phyloP scores from a whole-genome alignment of 2,888 invertebrate species.

The Taenaris catops region DNA sequence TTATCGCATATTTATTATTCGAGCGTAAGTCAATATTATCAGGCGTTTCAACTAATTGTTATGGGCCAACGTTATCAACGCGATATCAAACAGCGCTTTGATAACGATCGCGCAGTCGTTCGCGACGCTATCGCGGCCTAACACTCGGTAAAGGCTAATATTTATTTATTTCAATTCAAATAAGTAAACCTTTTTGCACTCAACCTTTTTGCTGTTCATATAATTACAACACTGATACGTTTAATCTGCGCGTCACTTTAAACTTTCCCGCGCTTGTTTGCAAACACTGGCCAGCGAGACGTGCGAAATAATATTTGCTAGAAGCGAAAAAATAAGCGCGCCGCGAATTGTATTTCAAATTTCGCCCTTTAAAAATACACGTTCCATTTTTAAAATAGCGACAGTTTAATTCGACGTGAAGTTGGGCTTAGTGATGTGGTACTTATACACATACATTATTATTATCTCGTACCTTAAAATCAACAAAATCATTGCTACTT shows the following conservation, averaged over 20 bases:
- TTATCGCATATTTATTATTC: slow-evolving; percentile 1
- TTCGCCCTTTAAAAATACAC: slow-evolving; percentile 10
- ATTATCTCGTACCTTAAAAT: too few relatives aligned
- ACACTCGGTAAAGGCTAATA: slow-evolving; percentile 20
- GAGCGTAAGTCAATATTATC: slow-evolving; percentile 34
- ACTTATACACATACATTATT: too few relatives aligned
- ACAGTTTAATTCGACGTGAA: slow-evolving; percentile 11
- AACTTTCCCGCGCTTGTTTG: slow-evolving; percentile 19
- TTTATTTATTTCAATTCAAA: slow-evolving; percentile 9
- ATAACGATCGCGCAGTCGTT: slow-evolving; percentile 53
- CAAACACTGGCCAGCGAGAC: slow-evolving; percentile 16
- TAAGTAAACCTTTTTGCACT: slow-evolving; percentile 8
- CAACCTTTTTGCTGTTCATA: slow-evolving; percentile 2
- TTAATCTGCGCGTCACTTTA: slow-evolving; percentile 22
- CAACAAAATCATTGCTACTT: too few relatives aligned
- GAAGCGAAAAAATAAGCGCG: slow-evolving; percentile 16
- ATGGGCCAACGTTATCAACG: slow-evolving; percentile 58
- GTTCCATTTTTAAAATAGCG: slow-evolving; percentile 10
- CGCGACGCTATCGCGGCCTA: slow-evolving; percentile 34
- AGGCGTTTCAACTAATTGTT: slow-evolving; percentile 59
- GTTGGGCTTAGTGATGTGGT: slow-evolving; percentile 40
- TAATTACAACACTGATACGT: slow-evolving; percentile 12
- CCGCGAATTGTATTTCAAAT: slow-evolving; percentile 16
- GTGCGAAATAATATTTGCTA: slow-evolving; percentile 18
- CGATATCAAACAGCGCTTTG: slow-evolving; percentile 44